A percentile compares a stretch with the other conserved stretches of the same genome.
Evolutionary conservation across 64 coral and sea anemone species (phyloP).

Genomic region (Actinia tenebrosa): DNA sequence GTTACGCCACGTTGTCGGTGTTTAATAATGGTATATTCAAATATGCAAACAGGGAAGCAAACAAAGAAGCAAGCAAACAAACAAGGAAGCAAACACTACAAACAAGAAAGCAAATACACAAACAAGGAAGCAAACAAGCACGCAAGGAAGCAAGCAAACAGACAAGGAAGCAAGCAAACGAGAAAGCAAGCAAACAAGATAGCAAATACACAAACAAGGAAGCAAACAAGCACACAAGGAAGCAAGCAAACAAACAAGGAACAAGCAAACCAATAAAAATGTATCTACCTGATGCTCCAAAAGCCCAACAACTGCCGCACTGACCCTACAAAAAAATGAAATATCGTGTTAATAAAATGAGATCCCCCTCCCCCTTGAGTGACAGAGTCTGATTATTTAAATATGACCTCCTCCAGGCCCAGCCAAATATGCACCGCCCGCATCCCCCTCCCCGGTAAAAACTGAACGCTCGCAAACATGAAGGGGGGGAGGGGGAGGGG

Average conservation of each 20-base stretch:
- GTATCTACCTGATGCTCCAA: conserved; percentile 69
- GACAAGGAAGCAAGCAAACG: not conserved
- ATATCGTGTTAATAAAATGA: not conserved
- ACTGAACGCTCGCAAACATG: no score
- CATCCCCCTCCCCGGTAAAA: no score
- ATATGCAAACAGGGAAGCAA: no score
- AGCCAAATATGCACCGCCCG: no score
- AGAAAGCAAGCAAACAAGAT: not conserved
- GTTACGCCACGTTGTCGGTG: no score
- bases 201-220: not conserved
- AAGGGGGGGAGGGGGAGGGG: no score
- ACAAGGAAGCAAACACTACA: not conserved
- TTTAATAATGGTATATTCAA: no score
- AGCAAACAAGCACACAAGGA: not conserved
- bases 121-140: no score
- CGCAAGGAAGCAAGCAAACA: not conserved
- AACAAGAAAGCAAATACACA: no score
- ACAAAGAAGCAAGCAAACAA: not conserved
- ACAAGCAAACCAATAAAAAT: not conserved
- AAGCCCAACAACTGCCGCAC: conserved; percentile 88
- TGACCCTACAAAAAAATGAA: conserved; percentile 13
- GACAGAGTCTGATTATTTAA: no score
- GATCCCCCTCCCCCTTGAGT: not conserved
- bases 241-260: no score
- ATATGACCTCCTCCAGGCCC: no score